Percentiles rank a stretch among this genome's conserved stretches.
These are phyloP conservation scores for Psittacula cyanocephala DNA, from an alignment of 2,113 vertebrate genomes.

Conservation along the genomic window DNA sequence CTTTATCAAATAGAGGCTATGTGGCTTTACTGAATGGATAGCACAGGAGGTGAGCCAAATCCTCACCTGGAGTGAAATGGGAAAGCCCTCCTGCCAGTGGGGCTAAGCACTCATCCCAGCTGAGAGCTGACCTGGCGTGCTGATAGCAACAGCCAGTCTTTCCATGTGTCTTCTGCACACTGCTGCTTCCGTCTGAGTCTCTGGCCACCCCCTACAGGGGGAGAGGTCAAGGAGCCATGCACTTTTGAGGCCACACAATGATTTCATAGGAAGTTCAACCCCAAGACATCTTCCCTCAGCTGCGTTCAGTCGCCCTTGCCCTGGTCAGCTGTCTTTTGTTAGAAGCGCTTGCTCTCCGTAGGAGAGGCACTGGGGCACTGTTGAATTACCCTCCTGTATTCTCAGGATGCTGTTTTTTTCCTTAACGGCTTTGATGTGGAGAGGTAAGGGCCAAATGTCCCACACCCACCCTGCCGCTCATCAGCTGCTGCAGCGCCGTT, in stretches of 20 bases:
- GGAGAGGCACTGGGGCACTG: constrained; percentile 42
- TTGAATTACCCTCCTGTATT: constrained; percentile 68
- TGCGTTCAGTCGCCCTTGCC: constrained; percentile 48
- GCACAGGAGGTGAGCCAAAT: background rate
- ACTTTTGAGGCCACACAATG: constrained; percentile 15
- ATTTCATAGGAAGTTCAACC: constrained; percentile 26
- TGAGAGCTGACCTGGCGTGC: rapidly evolving
- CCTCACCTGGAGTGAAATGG: background rate
- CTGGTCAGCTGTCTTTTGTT: constrained; percentile 77
- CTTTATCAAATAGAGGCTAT: background rate
- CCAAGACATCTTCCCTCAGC: constrained; percentile 64
- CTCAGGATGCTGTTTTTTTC: background rate
- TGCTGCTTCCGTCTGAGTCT: background rate
- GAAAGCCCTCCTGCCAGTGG: background rate
- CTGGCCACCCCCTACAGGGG: background rate
- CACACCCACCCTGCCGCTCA: background rate
- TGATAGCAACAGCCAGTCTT: background rate
- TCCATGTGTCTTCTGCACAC: background rate
- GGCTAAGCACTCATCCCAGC: background rate
- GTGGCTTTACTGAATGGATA: background rate
- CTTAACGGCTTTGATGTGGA: constrained; percentile 11
- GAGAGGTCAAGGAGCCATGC: background rate
- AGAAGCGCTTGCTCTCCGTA: constrained; percentile 35
- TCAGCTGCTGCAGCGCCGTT: background rate
- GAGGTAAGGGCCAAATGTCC: background rate